Evolutionary conservation across 2,113 vertebrate species (phyloP).

Genomic region (Petrocephalus microphthalmus): DNA sequence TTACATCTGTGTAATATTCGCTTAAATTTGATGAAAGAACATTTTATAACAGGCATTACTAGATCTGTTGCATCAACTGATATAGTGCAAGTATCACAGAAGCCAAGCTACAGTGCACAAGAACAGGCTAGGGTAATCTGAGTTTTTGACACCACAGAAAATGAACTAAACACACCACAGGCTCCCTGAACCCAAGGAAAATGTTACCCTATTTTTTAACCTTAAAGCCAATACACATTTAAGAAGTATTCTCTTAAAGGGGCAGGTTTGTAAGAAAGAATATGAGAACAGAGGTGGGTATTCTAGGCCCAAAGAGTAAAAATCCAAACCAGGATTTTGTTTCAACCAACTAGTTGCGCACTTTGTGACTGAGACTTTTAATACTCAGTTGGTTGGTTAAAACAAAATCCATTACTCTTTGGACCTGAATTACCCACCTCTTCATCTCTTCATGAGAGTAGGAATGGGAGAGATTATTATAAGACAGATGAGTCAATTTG

Average conservation of each 20-base stretch:
- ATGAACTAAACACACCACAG: not conserved
- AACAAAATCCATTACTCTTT: no score
- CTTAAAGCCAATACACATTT: no score
- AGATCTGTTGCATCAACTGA: not conserved
- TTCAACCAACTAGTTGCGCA: no score
- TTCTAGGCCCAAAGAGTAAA: no score
- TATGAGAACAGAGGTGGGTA: no score
- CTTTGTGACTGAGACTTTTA: no score
- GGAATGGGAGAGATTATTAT: not conserved
- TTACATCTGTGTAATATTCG: not conserved
- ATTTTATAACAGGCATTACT: not conserved
- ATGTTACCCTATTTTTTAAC: not conserved
- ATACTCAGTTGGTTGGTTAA: no score
- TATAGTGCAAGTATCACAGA: not conserved
- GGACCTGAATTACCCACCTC: no score
- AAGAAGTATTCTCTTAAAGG: no score
- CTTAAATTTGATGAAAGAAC: not conserved
- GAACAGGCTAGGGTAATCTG: not conserved
- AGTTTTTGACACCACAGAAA: not conserved
- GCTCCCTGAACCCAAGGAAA: not conserved
- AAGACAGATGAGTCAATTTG: not conserved
- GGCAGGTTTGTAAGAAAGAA: no score
- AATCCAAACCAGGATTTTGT: no score
- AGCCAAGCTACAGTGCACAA: not conserved
- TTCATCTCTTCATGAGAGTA: no score